Evolutionary conservation across 1,140 invertebrate genomes (phyloP), one percentile per base, ranked within the genome.

Genomic region (Daktulosphaira vitifoliae): DNA sequence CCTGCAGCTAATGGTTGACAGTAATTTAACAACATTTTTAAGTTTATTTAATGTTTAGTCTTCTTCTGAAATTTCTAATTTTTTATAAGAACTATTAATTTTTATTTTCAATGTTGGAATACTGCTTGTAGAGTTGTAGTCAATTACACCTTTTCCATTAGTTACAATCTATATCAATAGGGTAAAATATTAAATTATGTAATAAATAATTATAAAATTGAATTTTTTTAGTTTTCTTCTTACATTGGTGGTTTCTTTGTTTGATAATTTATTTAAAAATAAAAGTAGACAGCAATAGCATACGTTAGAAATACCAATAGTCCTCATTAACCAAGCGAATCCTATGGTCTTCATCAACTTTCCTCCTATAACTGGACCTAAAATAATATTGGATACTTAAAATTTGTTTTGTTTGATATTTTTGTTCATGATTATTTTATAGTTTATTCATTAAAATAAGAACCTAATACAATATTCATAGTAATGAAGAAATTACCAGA

Each of bases 301-400:
- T 18, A 88, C 71, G 73, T 88, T 89, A 1, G 84, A 69, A 15
- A 86, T 71, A 15, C 86, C 87, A 3, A 88, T 74, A 22, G 79
- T 72, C 67, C 84, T 74, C 77, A 89, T 85, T 0, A 89, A 74
- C 82, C 83, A 85, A 25, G 82, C 78, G 72, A 89, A 89, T 54
- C 87, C 87, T 62, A 88, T 77, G n/a, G 74, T 70, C 68, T 80
- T 76, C 0, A 86, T 83, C 68, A 86, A 71, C 71, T 85, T 80
- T 6, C 86, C 82, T 25, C 85, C 86, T 44, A 84, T 71, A 42
- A 89, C 77, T 5, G 87, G 87, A 66, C 85, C 87, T 86, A 70
- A 46, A 74, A 75, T 59, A 3, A 25, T 18, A 37, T n/a, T n/a
- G n/a, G n/a, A n/a, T n/a, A n/a, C n/a, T n/a, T n/a, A n/a, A n/a